Base-by-base conservation (phyloP, 2,113 vertebrate genomes). In the Aspiorhynchus laticeps region DNA sequence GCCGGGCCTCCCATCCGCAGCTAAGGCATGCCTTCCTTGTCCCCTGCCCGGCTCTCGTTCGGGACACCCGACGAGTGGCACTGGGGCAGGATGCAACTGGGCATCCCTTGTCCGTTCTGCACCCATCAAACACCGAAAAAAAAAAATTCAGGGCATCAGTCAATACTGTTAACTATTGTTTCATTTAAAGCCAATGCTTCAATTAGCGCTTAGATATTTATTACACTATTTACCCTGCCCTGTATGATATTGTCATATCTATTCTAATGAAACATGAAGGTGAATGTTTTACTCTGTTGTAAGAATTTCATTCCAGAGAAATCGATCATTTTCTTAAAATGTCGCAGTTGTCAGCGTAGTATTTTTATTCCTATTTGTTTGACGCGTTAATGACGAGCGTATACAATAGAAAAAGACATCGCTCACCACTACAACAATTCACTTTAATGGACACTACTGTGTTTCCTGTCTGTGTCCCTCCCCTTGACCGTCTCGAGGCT, bases 241-340 rank as follows among this genome's bases (percentile, higher is more conserved):
- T 76, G 41, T 91, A 77, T 78, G 59, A 88, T 77, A 77, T 59
- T 43, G 69, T 89, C 87, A 87, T 89, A 88, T 85, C 90, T 90
- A 83, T 87, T 91, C 36, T 87, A 88, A 73, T 91, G 17, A 88
- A 85, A 87, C 86, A 88, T 87, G 91, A 91, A 91, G 76, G 63
- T 88, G 87, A 92, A 88, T 83, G 85, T 84, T 83, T 88, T 91
- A 91, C 85, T 92, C 90, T 92, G 88, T 87, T 91, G 89, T 90
- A 91, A 92, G 88, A 83, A 89, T 89, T 92, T 88, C 92, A 93
- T 94, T 93, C 93, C 92, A 93, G 24, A 91, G 87, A 90, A 51
- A 84, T 91, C 41, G 80, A 78, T 46, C 83, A 88, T 77, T 81
- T 87, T 73, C 59, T 74, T 77, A 21, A 69, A 82, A 88, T 84